Evolutionary conservation across 2,888 invertebrate species (phyloP).

Genomic region (Aleiodes testaceus): DNA sequence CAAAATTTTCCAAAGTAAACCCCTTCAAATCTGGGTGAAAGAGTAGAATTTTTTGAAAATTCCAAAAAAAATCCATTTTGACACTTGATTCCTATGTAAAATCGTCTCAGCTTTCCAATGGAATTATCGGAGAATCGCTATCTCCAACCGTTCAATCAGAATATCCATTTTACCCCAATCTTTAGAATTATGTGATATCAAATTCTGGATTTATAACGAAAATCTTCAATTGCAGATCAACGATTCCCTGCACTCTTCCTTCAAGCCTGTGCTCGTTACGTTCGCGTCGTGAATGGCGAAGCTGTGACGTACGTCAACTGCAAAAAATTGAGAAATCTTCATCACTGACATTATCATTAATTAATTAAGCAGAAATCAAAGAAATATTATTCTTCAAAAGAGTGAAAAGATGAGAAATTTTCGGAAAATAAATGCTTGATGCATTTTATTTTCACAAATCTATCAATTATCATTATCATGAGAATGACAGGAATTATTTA

Average conservation of each 20-base stretch:
- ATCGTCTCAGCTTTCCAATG: too few relatives aligned
- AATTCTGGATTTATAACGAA: too few relatives aligned
- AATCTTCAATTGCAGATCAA: slow-evolving; percentile 61
- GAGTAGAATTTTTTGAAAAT: too few relatives aligned
- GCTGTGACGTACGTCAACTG: slow-evolving; percentile 63
- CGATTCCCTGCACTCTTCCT: slow-evolving; percentile 70
- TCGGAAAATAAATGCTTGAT: slow-evolving; percentile 39
- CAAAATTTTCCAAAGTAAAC: too few relatives aligned
- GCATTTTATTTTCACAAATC: slow-evolving; percentile 13
- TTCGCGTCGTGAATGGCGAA: slow-evolving; percentile 68
- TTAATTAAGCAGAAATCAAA: slow-evolving; percentile 1
- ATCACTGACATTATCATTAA: slow-evolving; percentile 30
- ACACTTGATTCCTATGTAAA: too few relatives aligned
- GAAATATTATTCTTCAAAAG: neutral
- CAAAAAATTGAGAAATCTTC: slow-evolving; percentile 48
- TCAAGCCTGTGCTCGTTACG: slow-evolving; percentile 71
- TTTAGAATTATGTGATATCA: too few relatives aligned
- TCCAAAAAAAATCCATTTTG: too few relatives aligned
- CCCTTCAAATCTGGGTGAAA: too few relatives aligned
- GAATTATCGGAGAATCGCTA: too few relatives aligned
- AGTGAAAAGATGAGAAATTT: too few relatives aligned
- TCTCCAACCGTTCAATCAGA: too few relatives aligned
- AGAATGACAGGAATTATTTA: neutral
- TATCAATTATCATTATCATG: neutral
- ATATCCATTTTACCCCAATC: too few relatives aligned